Evolutionary conservation across 2,113 vertebrate species (phyloP).

Genomic region (Misgurnus anguillicaudatus): DNA sequence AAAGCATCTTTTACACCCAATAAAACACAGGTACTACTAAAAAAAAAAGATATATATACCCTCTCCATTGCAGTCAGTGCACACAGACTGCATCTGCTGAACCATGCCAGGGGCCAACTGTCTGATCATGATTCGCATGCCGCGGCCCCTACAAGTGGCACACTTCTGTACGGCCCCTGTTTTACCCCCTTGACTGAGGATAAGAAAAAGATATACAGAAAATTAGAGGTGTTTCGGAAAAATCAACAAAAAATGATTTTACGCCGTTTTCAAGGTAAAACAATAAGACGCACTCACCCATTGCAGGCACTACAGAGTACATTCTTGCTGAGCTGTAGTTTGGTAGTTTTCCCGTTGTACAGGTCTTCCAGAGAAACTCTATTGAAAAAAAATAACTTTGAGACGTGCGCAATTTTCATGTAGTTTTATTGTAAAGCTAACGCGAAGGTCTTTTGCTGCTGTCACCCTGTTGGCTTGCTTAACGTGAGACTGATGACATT

Average conservation of each 20-base stretch:
- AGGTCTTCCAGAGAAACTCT: conserved; percentile 98
- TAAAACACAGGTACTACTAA: neutral
- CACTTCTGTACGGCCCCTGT: conserved; percentile 97
- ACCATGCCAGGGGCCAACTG: conserved; percentile 99
- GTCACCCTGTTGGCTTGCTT: no score
- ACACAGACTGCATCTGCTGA: conserved; percentile 99
- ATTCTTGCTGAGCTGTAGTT: conserved; percentile 99
- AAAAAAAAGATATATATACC: conserved; percentile 80
- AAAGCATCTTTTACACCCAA: neutral
- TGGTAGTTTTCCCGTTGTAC: conserved; percentile 98
- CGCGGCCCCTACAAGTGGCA: conserved; percentile 89
- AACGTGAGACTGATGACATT: no score
- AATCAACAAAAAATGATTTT: neutral
- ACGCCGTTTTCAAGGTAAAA: neutral
- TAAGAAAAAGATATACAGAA: conserved; percentile 5
- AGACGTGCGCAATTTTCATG: neutral
- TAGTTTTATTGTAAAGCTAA: no score
- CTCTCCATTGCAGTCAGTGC: conserved; percentile 96
- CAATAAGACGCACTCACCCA: conserved; percentile 80
- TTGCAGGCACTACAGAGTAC: conserved; percentile 93
- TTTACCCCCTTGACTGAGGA: conserved; percentile 92
- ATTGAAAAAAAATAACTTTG: conserved; percentile 24
- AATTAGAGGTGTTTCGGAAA: neutral
- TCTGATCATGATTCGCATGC: conserved; percentile 95
- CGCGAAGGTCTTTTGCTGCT: no score